phyloP scores from a whole-genome alignment of 2,113 vertebrate species.

The Nycticorax nycticorax region DNA sequence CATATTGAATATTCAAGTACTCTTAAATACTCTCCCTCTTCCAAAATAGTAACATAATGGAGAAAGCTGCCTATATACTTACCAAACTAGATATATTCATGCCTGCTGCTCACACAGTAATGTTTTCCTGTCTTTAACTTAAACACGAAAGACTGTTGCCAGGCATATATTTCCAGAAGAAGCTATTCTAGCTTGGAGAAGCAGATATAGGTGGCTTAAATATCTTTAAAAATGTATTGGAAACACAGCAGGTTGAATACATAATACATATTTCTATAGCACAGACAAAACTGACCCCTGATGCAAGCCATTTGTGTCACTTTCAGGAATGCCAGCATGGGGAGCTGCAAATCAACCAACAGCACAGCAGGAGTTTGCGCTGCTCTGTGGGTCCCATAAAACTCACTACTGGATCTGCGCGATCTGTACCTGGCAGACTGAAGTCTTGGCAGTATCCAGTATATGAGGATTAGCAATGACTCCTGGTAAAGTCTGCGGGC shows the following conservation, averaged over 20 bases:
- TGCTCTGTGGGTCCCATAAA: background rate
- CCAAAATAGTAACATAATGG: background rate
- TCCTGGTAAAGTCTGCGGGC: background rate
- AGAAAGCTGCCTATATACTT: background rate
- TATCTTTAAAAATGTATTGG: background rate
- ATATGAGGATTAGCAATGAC: background rate
- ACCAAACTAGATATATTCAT: background rate
- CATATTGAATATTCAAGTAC: background rate
- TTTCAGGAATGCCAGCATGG: background rate
- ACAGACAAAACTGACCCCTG: background rate
- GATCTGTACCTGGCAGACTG: background rate
- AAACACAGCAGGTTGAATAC: background rate
- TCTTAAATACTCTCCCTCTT: background rate
- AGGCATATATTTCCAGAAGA: background rate
- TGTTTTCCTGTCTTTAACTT: background rate
- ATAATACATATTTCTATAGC: background rate
- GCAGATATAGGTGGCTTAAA: background rate
- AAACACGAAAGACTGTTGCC: background rate
- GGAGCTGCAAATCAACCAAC: background rate
- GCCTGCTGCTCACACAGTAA: slow-evolving; percentile 7
- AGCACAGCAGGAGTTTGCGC: background rate
- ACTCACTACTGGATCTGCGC: background rate
- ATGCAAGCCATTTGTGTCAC: background rate
- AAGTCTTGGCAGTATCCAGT: background rate
- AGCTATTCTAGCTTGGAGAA: background rate